phyloP scores from a whole-genome alignment of 1,140 invertebrate species.

The Amyelois transitella region DNA sequence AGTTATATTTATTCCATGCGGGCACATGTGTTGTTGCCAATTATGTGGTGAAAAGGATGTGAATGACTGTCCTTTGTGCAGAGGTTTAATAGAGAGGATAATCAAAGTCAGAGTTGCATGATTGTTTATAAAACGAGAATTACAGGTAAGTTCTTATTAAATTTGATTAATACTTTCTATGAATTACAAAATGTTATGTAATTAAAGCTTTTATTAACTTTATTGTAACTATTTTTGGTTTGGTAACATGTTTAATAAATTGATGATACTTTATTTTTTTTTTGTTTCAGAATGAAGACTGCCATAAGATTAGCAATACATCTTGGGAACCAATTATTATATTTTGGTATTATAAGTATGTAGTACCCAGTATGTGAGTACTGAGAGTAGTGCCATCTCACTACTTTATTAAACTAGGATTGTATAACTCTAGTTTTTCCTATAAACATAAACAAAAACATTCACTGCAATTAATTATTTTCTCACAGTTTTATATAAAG shows the following conservation, averaged over 20 bases:
- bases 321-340: neutral
- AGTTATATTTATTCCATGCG: conserved; percentile 88
- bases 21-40: conserved; percentile 87
- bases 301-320: neutral
- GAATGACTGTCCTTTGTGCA: conserved; percentile 85
- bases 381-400: no score
- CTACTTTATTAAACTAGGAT: no score
- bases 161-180: neutral
- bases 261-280: no score
- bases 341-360: neutral
- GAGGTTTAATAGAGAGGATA: conserved; percentile 79
- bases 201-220: no score
- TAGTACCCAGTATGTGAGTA: no score
- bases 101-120: conserved; percentile 76
- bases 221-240: no score
- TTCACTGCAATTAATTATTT: no score
- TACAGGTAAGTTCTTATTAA: neutral
- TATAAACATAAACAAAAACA: no score
- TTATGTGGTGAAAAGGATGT: conserved; percentile 77
- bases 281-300: conserved; percentile 3
- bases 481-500: no score
- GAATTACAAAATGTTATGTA: no score
- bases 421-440: no score
- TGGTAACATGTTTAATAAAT: no score
- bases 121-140: conserved; percentile 4